Conservation (phyloP, 1,140 invertebrate genomes). For the Temnothorax longispinosus region DNA sequence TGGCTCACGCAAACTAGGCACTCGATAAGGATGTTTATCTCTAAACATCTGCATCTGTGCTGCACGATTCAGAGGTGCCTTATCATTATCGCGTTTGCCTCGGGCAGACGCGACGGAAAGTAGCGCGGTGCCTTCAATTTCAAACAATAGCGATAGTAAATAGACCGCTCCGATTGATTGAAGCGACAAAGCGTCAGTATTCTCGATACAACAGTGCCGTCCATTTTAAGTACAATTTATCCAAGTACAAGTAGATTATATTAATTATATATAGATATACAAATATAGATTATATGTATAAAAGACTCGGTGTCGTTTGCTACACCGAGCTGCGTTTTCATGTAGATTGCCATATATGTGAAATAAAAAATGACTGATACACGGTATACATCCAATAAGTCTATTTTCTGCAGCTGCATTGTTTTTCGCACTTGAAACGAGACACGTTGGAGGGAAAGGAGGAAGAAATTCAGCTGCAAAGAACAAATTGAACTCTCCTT, state of each 20-base stretch:
- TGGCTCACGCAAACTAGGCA: background rate
- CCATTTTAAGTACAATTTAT: conserved; percentile 71
- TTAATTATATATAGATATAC: background rate
- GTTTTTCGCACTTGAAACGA: background rate
- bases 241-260: conserved; percentile 68
- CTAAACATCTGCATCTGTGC: background rate
- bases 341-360: conserved; percentile 63
- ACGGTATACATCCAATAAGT: background rate
- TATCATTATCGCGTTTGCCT: background rate
- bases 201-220: conserved; percentile 66
- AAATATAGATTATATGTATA: conserved; percentile 38
- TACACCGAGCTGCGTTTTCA: conserved; percentile 10
- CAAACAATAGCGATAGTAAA: background rate
- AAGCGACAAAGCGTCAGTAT: conserved; percentile 32
- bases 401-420: background rate
- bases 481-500: background rate
- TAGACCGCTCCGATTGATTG: background rate
- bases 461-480: background rate
- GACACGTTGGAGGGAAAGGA: background rate
- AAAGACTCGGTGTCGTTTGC: conserved; percentile 15
- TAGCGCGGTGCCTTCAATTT: background rate
- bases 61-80: conserved; percentile 13
- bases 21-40: conserved; percentile 23
- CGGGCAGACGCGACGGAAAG: background rate
- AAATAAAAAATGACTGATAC: conserved; percentile 33